Percentiles rank a stretch among this genome's conserved stretches.
These are phyloP conservation scores for Luperina nickerlii DNA, from an alignment of 2,888 invertebrate species.

Conservation along the genomic window DNA sequence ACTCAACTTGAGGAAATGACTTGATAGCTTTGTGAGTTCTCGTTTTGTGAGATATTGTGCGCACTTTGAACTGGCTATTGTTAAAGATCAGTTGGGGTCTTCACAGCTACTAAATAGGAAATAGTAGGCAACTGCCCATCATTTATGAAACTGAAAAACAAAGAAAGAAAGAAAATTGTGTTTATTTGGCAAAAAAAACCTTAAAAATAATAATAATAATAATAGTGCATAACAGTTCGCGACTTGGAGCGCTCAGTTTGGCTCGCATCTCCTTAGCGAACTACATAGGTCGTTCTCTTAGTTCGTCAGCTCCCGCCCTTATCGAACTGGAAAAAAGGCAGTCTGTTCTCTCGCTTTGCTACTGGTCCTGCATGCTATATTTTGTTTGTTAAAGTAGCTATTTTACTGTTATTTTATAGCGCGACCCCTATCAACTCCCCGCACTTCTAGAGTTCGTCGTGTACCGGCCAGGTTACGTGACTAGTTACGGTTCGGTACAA, in stretches of 20 bases:
- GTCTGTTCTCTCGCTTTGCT: not conserved
- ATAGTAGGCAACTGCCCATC: too few relatives aligned
- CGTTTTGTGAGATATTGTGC: constrained; percentile 28
- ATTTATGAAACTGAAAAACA: not conserved
- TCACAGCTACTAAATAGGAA: not conserved
- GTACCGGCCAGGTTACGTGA: too few relatives aligned
- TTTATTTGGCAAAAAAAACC: too few relatives aligned
- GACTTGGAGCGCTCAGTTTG: not conserved
- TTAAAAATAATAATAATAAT: too few relatives aligned
- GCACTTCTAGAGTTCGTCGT: too few relatives aligned
- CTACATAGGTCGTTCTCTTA: not conserved
- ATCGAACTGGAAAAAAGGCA: not conserved
- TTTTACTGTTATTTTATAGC: too few relatives aligned
- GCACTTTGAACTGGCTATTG: constrained; percentile 30
- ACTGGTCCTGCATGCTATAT: not conserved
- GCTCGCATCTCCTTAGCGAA: not conserved
- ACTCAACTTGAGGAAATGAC: constrained; percentile 45
- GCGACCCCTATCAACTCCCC: too few relatives aligned
- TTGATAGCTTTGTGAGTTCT: constrained; percentile 47
- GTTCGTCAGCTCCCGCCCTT: not conserved
- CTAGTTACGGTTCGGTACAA: too few relatives aligned
- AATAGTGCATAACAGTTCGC: not conserved
- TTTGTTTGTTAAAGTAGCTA: too few relatives aligned
- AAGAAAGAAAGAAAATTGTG: too few relatives aligned
- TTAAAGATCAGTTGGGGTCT: not conserved